phyloP scores from a whole-genome alignment of 2,113 vertebrate species.

The Chaetorhynchus papuensis region DNA sequence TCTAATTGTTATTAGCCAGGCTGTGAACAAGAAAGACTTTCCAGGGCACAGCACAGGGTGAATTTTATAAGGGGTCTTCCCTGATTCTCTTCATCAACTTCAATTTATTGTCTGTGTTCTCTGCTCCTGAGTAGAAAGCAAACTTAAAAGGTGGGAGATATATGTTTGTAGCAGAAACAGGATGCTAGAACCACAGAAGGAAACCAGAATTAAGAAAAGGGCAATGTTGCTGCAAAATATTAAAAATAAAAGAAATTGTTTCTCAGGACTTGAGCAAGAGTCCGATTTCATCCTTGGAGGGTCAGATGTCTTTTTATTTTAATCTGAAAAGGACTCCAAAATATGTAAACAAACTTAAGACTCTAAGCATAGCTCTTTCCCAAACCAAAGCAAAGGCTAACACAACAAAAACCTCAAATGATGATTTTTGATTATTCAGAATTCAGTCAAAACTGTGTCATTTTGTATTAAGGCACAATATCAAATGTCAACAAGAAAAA shows the following conservation, averaged over 20 bases:
- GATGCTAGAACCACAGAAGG: background rate
- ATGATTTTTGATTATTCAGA: background rate
- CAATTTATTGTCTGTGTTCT: background rate
- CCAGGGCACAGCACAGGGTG: background rate
- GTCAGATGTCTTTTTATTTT: background rate
- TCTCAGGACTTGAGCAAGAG: background rate
- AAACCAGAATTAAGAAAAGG: background rate
- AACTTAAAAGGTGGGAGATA: background rate
- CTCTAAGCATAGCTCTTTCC: background rate
- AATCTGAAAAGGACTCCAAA: background rate
- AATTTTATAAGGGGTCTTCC: background rate
- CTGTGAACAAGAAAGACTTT: background rate
- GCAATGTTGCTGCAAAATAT: background rate
- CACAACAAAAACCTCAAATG: background rate
- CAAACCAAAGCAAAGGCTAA: background rate
- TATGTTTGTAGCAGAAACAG: background rate
- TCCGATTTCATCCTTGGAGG: background rate
- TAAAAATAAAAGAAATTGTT: background rate
- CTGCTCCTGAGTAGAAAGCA: background rate
- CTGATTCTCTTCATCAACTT: background rate
- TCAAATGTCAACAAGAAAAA: constrained; percentile 38
- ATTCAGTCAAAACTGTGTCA: background rate
- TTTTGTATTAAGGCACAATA: constrained; percentile 8
- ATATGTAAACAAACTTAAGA: background rate
- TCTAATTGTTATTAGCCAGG: background rate